These are phyloP conservation scores for Lates japonicus DNA, from an alignment of 2,797 vertebrate species.

Conservation along the genomic window DNA sequence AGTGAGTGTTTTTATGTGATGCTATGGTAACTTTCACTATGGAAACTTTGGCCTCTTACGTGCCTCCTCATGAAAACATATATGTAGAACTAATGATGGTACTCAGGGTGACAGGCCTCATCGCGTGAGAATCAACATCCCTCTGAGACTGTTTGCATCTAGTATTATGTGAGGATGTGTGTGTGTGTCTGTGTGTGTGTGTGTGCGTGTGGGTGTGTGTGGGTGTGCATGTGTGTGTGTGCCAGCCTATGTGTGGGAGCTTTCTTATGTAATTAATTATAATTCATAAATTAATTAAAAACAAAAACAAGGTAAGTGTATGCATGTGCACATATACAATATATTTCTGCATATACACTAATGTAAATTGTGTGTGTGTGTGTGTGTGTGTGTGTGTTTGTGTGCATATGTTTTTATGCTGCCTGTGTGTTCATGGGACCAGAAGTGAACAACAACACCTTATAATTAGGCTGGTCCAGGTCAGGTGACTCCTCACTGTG, in stretches of 20 bases:
- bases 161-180: slow-evolving; percentile 8
- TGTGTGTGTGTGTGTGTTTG: slow-evolving; percentile 1
- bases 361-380: neutral
- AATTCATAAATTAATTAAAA: slow-evolving; percentile 3
- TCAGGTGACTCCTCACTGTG: slow-evolving; percentile 59
- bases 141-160: slow-evolving; percentile 59
- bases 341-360: neutral
- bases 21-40: slow-evolving; percentile 77
- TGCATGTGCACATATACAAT: neutral
- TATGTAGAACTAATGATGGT: slow-evolving; percentile 55
- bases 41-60: slow-evolving; percentile 69
- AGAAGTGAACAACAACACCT: slow-evolving; percentile 74
- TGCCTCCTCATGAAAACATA: slow-evolving; percentile 51
- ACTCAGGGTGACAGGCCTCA: slow-evolving; percentile 44
- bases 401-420: neutral
- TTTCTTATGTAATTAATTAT: neutral
- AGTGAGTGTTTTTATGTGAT: slow-evolving; percentile 34
- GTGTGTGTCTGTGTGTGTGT: slow-evolving; percentile 6
- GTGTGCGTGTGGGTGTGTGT: neutral
- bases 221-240: neutral
- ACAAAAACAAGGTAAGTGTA: neutral
- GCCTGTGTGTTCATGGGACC: slow-evolving; percentile 23
- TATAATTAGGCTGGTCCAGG: slow-evolving; percentile 75
- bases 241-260: neutral
- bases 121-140: slow-evolving; percentile 60